phyloP scores from a whole-genome alignment of 2,797 vertebrate genomes.

The Phrynocephalus forsythii region DNA sequence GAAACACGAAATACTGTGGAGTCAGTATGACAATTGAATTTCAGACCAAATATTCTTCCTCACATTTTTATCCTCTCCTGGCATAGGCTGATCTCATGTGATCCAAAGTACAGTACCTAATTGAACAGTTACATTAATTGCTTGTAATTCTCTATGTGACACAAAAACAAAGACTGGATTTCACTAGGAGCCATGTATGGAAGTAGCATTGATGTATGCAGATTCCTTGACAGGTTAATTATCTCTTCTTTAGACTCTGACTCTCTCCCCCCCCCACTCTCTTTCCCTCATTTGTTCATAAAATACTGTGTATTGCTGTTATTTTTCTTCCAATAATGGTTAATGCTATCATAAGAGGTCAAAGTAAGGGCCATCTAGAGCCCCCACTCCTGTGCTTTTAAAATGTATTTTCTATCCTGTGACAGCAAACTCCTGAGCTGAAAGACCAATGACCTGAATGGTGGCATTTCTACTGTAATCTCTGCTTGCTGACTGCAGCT shows the following conservation, averaged over 20 bases:
- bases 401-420: slow-evolving; percentile 61
- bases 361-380: slow-evolving; percentile 26
- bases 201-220: neutral
- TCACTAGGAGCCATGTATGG: neutral
- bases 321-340: slow-evolving; percentile 13
- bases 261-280: neutral
- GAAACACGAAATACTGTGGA: no score
- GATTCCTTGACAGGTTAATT: neutral
- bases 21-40: no score
- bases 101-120: no score
- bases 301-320: neutral
- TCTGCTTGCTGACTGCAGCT: slow-evolving; percentile 70
- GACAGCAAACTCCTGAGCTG: slow-evolving; percentile 60
- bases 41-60: no score
- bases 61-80: no score
- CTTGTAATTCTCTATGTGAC: no score
- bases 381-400: slow-evolving; percentile 38
- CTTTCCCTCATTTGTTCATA: neutral
- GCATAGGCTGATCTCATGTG: no score
- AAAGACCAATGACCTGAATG: slow-evolving; percentile 70
- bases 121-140: no score
- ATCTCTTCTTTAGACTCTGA: neutral
- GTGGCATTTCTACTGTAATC: slow-evolving; percentile 71
- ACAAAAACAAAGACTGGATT: neutral
- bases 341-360: slow-evolving; percentile 8